Evolutionary conservation across 2,888 invertebrate species (phyloP).

Genomic region (Toxonevra muliebris): DNA sequence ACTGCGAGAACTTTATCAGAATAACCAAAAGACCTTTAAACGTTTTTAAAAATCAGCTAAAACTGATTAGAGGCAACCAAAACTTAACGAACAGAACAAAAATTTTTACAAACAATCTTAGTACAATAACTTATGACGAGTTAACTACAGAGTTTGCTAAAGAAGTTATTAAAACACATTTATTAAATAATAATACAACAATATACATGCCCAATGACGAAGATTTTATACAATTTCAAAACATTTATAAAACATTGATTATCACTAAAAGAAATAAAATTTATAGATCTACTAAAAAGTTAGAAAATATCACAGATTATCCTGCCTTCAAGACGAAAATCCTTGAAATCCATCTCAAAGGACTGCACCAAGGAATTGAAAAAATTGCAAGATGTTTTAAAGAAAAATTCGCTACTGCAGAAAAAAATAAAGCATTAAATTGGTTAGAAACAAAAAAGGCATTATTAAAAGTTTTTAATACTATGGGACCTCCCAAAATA

Average conservation of each 20-base stretch:
- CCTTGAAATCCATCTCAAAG: neutral
- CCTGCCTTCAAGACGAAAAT: neutral
- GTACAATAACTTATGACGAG: slow-evolving; percentile 25
- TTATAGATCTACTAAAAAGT: neutral
- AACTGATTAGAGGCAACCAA: slow-evolving; percentile 18
- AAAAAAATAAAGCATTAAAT: neutral
- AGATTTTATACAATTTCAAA: slow-evolving; percentile 16
- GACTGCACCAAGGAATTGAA: slow-evolving; percentile 8
- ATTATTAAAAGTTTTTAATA: neutral
- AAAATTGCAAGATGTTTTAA: neutral
- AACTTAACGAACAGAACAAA: neutral
- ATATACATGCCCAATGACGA: slow-evolving; percentile 9
- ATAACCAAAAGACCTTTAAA: slow-evolving; percentile 26
- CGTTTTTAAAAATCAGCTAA: slow-evolving; percentile 29
- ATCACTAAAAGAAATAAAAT: neutral
- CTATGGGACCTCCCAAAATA: neutral
- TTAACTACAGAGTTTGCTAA: slow-evolving; percentile 15
- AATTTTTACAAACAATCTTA: slow-evolving; percentile 27
- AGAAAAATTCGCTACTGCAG: neutral
- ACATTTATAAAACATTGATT: slow-evolving; percentile 8
- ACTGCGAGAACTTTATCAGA: slow-evolving; percentile 10
- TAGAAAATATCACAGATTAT: slow-evolving; percentile 5
- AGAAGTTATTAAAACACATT: slow-evolving; percentile 5
- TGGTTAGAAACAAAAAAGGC: slow-evolving; percentile 7
- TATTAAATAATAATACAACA: neutral